These are phyloP conservation scores for Lasioglossum malachurum DNA, from an alignment of 2,888 invertebrate species.

Conservation along the genomic window DNA sequence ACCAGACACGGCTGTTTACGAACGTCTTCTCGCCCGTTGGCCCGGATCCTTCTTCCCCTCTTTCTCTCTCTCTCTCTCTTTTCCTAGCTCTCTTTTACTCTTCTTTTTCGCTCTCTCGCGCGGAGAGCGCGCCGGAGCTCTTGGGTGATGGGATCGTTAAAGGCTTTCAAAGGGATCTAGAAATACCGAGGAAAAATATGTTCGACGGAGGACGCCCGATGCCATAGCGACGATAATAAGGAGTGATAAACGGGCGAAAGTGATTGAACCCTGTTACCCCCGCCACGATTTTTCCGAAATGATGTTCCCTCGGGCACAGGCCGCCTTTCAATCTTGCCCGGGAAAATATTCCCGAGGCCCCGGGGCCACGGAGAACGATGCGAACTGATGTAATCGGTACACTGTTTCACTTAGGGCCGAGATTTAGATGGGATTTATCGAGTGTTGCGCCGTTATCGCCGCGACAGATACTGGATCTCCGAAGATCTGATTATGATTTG, in stretches of 20 bases:
- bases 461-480: background rate
- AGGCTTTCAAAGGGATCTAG: slow-evolving; percentile 33
- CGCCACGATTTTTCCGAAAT: slow-evolving; percentile 24
- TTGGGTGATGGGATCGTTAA: slow-evolving; percentile 28
- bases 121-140: background rate
- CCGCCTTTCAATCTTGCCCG: slow-evolving; percentile 19
- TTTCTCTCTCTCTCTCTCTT: background rate
- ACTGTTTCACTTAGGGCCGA: slow-evolving; percentile 15
- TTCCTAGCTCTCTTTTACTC: background rate
- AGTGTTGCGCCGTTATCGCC: background rate
- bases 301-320: slow-evolving; percentile 15
- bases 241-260: slow-evolving; percentile 16
- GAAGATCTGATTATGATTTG: background rate
- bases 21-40: slow-evolving; percentile 11
- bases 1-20: slow-evolving; percentile 12
- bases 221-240: slow-evolving; percentile 19
- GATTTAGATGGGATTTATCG: background rate
- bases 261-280: slow-evolving; percentile 17
- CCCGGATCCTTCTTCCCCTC: background rate
- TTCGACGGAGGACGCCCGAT: background rate
- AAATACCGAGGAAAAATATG: slow-evolving; percentile 21
- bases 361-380: background rate
- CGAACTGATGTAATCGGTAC: slow-evolving; percentile 22
- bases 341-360: slow-evolving; percentile 19
- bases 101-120: background rate